A percentile compares a stretch with the other conserved stretches of the same genome.
Conservation (phyloP, 2,797 vertebrate genomes). For the Lindbergichthys nudifrons region DNA sequence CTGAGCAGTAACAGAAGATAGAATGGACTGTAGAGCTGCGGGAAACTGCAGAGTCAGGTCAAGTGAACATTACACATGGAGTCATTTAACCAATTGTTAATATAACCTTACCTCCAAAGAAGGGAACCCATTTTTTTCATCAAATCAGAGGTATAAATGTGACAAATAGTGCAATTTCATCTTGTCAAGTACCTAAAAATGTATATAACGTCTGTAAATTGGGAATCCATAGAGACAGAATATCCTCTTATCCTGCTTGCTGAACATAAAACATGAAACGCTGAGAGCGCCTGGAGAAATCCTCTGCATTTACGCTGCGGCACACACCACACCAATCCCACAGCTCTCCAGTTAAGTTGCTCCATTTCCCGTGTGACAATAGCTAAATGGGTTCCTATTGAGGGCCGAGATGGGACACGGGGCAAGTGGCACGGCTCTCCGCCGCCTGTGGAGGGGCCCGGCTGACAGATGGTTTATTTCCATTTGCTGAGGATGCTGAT, state of each 20-base stretch:
- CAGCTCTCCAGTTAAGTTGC: slow-evolving; percentile 69
- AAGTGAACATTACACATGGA: neutral
- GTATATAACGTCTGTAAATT: slow-evolving; percentile 29
- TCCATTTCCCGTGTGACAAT: slow-evolving; percentile 71
- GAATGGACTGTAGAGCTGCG: no score
- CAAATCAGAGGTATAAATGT: slow-evolving; percentile 6
- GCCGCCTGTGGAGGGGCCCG: slow-evolving; percentile 44
- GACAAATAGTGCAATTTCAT: slow-evolving; percentile 14
- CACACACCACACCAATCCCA: slow-evolving; percentile 51
- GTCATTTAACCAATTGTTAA: neutral
- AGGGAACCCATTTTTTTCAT: neutral
- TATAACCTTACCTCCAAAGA: neutral
- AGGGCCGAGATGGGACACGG: slow-evolving; percentile 62
- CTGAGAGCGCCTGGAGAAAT: slow-evolving; percentile 34
- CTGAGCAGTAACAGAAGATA: no score
- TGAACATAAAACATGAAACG: slow-evolving; percentile 50
- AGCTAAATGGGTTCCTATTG: slow-evolving; percentile 71
- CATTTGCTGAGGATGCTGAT: slow-evolving; percentile 68
- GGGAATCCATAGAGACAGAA: slow-evolving; percentile 21
- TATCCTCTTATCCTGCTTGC: slow-evolving; percentile 34
- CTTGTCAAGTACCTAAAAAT: slow-evolving; percentile 11
- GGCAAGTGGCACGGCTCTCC: slow-evolving; percentile 56
- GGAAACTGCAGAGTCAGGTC: neutral
- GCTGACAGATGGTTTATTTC: slow-evolving; percentile 70
- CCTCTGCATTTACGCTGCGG: slow-evolving; percentile 47